phyloP scores from a whole-genome alignment of 2,888 invertebrate species.

The Tiliacea aurago region DNA sequence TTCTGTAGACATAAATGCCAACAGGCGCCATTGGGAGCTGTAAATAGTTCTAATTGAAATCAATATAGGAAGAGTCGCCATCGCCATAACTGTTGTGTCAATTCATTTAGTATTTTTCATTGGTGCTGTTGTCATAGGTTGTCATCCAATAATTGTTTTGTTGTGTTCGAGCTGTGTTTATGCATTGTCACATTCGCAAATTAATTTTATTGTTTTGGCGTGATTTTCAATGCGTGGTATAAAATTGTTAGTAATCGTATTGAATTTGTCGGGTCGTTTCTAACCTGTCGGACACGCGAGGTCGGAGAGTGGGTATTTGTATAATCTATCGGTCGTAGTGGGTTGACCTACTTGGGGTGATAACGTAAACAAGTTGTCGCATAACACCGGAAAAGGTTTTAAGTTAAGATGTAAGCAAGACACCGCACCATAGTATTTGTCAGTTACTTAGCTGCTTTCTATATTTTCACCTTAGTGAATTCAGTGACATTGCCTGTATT shows the following conservation, averaged over 20 bases:
- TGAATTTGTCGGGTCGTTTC: conserved; percentile 66
- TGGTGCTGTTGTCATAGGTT: conserved; percentile 62
- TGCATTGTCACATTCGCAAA: conserved; percentile 58
- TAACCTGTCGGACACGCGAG: conserved; percentile 73
- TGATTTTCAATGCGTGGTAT: conserved; percentile 64
- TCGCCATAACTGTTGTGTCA: conserved; percentile 73
- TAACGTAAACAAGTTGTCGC: conserved; percentile 55
- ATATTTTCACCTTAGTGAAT: background rate
- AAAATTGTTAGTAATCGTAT: conserved; percentile 66
- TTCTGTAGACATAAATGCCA: conserved; percentile 26
- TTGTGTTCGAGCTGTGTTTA: conserved; percentile 56
- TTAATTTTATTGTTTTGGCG: conserved; percentile 34
- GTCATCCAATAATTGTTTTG: conserved; percentile 68
- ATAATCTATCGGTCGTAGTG: conserved; percentile 68
- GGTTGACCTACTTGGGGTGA: conserved; percentile 68
- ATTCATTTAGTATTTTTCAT: conserved; percentile 75
- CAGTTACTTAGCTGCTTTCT: conserved; percentile 15
- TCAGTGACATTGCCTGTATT: background rate
- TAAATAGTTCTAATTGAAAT: conserved; percentile 75
- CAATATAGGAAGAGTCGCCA: conserved; percentile 70
- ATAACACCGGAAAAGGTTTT: conserved; percentile 58
- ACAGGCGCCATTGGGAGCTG: conserved; percentile 50
- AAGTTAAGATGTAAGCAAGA: conserved; percentile 34
- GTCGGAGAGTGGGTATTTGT: conserved; percentile 67
- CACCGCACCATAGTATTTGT: conserved; percentile 24